A percentile compares a stretch with the other conserved stretches of the same genome.
These are phyloP conservation scores for Lamproptera curius DNA, from an alignment of 2,888 invertebrate species.

Conservation along the genomic window DNA sequence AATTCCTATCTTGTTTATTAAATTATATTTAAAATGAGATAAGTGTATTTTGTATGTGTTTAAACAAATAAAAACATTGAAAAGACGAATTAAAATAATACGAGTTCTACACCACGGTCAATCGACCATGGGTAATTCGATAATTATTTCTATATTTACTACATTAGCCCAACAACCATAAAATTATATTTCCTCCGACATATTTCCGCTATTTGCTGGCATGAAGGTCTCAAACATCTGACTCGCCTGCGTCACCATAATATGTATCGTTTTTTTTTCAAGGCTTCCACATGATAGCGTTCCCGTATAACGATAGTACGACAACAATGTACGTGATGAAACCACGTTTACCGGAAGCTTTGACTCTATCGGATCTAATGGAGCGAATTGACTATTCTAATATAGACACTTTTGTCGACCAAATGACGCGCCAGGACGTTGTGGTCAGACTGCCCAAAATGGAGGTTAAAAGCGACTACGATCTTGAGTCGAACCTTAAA, in stretches of 20 bases:
- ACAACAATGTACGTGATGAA: slow-evolving; percentile 82
- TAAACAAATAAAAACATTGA: no score
- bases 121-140: no score
- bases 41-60: no score
- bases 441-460: slow-evolving; percentile 84
- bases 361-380: slow-evolving; percentile 68
- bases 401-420: slow-evolving; percentile 68
- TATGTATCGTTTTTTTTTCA: slow-evolving; percentile 36
- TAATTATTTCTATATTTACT: no score
- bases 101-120: no score
- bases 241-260: no score
- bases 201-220: no score
- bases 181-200: no score
- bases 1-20: no score
- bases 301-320: slow-evolving; percentile 84
- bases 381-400: slow-evolving; percentile 60
- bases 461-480: slow-evolving; percentile 79
- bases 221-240: background rate
- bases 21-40: no score
- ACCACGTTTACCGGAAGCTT: slow-evolving; percentile 63
- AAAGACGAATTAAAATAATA: no score
- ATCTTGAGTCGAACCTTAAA: slow-evolving; percentile 75
- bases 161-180: no score
- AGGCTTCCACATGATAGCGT: slow-evolving; percentile 80
- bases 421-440: slow-evolving; percentile 63